phyloP scores from a whole-genome alignment of 1,140 invertebrate species.

The Heliothis virescens region DNA sequence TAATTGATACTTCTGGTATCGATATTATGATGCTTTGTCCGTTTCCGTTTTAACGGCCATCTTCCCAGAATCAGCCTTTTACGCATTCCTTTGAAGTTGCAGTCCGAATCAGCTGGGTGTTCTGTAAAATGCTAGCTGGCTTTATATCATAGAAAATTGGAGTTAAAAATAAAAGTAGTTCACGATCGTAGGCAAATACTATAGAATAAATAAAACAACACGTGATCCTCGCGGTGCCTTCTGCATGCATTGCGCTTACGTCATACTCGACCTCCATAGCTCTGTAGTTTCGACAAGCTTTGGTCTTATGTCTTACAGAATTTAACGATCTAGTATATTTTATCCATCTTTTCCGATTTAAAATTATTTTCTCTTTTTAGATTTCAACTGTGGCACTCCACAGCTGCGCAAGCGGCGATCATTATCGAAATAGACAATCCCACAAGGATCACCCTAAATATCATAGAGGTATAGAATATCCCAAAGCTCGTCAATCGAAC shows the following conservation, averaged over 20 bases:
- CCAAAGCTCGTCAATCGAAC: constrained; percentile 4
- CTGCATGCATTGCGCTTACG: constrained; percentile 57
- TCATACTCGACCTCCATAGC: constrained; percentile 67
- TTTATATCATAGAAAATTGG: neutral
- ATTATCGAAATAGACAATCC: constrained; percentile 22
- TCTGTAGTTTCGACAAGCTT: constrained; percentile 22
- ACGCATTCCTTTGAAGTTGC: neutral
- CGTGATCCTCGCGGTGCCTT: constrained; percentile 7
- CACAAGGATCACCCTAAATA: constrained; percentile 22
- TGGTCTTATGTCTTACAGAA: constrained; percentile 47
- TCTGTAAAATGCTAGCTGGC: neutral
- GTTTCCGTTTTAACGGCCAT: too few species aligned
- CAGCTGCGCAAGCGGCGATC: constrained; percentile 9
- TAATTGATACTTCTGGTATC: too few species aligned
- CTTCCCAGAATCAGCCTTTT: neutral
- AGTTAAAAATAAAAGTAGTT: constrained; percentile 23
- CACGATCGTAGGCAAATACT: constrained; percentile 25
- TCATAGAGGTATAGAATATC: constrained; percentile 27
- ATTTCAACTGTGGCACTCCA: neutral
- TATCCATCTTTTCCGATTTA: constrained; percentile 54
- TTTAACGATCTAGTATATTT: constrained; percentile 60
- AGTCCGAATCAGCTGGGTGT: neutral
- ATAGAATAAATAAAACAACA: constrained; percentile 40
- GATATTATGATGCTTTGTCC: neutral
- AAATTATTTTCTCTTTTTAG: neutral